Evolutionary conservation across 2,113 vertebrate species (phyloP).

Genomic region (Labrus mixtus): DNA sequence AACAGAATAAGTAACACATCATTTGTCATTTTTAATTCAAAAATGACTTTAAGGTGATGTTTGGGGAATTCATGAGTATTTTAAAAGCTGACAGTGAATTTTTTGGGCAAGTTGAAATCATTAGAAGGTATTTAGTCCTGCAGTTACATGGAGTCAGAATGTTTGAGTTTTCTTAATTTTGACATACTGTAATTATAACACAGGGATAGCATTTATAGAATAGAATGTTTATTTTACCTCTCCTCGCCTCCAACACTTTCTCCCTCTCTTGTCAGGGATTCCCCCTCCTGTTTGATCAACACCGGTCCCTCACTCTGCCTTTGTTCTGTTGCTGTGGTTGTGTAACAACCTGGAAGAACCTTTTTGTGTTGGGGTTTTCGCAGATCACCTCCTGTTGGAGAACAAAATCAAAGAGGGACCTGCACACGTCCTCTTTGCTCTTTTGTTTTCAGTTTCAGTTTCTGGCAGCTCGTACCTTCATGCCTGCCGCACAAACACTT

Average conservation of each 20-base stretch:
- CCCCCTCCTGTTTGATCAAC: slow-evolving; percentile 44
- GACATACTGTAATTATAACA: neutral
- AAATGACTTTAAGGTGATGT: no score
- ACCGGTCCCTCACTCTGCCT: slow-evolving; percentile 30
- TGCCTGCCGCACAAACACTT: slow-evolving; percentile 13
- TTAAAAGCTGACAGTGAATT: no score
- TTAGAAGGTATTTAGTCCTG: no score
- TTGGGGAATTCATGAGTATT: no score
- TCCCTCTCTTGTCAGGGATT: slow-evolving; percentile 42
- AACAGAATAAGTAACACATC: no score
- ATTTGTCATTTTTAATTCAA: no score
- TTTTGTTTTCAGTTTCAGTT: slow-evolving; percentile 30
- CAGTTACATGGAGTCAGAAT: no score
- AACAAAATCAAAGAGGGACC: slow-evolving; percentile 48
- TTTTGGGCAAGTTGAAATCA: no score
- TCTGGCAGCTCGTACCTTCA: slow-evolving; percentile 32
- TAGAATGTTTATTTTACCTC: neutral
- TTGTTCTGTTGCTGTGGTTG: slow-evolving; percentile 51
- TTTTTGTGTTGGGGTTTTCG: slow-evolving; percentile 41
- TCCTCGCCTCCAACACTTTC: slow-evolving; percentile 46
- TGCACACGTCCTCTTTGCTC: slow-evolving; percentile 7
- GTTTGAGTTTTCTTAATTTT: neutral
- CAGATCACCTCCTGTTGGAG: slow-evolving; percentile 41
- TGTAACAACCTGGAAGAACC: slow-evolving; percentile 52
- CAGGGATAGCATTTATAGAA: neutral